These are phyloP conservation scores for Acrocera orbiculus DNA, from an alignment of 2,888 invertebrate genomes.

Conservation along the genomic window DNA sequence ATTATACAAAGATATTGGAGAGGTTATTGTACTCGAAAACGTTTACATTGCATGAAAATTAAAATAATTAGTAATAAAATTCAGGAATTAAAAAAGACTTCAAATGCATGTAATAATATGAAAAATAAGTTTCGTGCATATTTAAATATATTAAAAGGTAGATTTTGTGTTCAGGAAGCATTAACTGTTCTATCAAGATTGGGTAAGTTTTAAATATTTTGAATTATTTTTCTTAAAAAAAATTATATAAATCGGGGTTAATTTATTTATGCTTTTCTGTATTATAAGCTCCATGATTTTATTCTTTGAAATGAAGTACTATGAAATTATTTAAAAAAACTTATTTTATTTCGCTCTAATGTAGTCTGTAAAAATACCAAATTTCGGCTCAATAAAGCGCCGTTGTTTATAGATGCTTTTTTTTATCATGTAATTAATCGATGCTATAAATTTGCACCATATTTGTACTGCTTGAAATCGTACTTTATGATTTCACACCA, in stretches of 20 bases:
- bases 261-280: neutral
- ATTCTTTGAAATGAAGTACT: no score
- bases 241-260: neutral
- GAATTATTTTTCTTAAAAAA: neutral
- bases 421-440: no score
- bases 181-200: conserved; percentile 21
- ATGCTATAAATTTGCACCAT: no score
- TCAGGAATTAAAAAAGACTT: conserved; percentile 16
- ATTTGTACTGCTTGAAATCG: no score
- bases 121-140: conserved; percentile 22
- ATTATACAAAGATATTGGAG: conserved; percentile 46
- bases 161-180: conserved; percentile 23
- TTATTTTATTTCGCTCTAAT: neutral
- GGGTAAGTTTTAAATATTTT: conserved; percentile 17
- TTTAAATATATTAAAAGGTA: conserved; percentile 22
- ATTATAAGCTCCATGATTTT: neutral
- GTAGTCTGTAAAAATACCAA: no score
- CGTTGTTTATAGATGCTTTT: no score
- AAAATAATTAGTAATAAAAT: conserved; percentile 20
- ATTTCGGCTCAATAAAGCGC: no score
- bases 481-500: no score
- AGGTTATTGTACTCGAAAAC: conserved; percentile 31
- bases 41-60: conserved; percentile 16
- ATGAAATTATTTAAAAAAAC: no score
- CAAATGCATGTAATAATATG: conserved; percentile 19